phyloP scores from a whole-genome alignment of 2,113 vertebrate genomes.

The Lophochroa leadbeateri region DNA sequence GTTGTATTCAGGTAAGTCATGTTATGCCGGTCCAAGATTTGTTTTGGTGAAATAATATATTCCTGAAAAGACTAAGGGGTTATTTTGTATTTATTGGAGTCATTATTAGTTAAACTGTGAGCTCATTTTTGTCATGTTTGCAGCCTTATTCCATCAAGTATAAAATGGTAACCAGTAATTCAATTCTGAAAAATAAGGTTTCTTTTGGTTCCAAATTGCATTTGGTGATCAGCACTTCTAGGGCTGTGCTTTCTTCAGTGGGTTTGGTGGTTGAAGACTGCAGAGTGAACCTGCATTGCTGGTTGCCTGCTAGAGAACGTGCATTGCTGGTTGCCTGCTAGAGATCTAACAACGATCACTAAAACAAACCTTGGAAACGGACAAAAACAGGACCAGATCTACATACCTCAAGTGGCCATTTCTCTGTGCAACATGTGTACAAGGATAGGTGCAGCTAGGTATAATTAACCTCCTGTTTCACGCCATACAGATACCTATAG shows the following conservation, averaged over 20 bases:
- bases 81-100: neutral
- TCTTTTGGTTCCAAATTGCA: neutral
- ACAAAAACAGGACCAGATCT: neutral
- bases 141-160: neutral
- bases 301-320: neutral
- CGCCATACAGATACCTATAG: neutral
- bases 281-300: neutral
- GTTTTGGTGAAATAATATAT: neutral
- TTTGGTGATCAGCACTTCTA: neutral
- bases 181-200: neutral
- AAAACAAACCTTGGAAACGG: neutral
- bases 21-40: neutral
- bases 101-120: neutral
- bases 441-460: neutral
- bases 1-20: neutral
- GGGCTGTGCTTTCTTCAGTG: neutral
- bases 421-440: neutral
- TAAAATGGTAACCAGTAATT: neutral
- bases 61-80: neutral
- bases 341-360: neutral
- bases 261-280: neutral
- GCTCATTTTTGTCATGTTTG: neutral
- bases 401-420: neutral
- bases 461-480: neutral
- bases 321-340: neutral